These are phyloP conservation scores for Orbicella faveolata DNA, from an alignment of 64 coral and sea anemone genomes.

Conservation along the genomic window DNA sequence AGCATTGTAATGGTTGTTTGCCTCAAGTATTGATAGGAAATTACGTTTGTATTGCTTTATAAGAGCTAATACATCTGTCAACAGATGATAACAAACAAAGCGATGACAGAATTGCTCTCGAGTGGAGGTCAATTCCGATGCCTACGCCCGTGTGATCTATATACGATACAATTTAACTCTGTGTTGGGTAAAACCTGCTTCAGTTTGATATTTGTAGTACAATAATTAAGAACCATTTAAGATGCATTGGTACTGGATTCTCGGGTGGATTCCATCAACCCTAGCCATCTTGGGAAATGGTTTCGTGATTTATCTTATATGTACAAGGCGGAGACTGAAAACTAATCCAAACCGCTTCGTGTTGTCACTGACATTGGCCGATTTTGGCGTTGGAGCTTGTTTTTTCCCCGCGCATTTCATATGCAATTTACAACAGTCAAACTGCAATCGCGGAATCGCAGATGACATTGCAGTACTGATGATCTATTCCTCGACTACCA, in stretches of 20 bases:
- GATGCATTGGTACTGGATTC: conserved; percentile 46
- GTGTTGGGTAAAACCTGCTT: background rate
- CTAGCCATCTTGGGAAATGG: conserved; percentile 20
- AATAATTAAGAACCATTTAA: background rate
- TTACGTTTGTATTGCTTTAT: too few relatives aligned
- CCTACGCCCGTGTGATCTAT: too few relatives aligned
- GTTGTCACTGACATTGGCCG: conserved; percentile 3
- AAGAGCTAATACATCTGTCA: too few relatives aligned
- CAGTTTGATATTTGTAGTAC: background rate
- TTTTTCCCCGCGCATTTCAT: conserved; percentile 4
- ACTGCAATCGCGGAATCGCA: background rate
- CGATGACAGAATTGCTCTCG: too few relatives aligned
- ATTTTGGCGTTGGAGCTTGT: conserved; percentile 20
- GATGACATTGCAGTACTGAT: conserved; percentile 26
- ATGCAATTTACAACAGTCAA: background rate
- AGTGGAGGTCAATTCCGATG: too few relatives aligned
- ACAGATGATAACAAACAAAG: too few relatives aligned
- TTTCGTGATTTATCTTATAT: conserved; percentile 16
- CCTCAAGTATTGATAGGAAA: too few relatives aligned
- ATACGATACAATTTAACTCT: too few relatives aligned
- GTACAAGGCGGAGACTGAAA: background rate
- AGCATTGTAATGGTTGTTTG: too few relatives aligned
- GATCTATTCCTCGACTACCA: conserved; percentile 13
- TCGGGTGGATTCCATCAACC: conserved; percentile 20
- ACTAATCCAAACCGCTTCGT: conserved; percentile 12